Conservation (phyloP, 2,113 vertebrate species). For the Asarcornis scutulata region DNA sequence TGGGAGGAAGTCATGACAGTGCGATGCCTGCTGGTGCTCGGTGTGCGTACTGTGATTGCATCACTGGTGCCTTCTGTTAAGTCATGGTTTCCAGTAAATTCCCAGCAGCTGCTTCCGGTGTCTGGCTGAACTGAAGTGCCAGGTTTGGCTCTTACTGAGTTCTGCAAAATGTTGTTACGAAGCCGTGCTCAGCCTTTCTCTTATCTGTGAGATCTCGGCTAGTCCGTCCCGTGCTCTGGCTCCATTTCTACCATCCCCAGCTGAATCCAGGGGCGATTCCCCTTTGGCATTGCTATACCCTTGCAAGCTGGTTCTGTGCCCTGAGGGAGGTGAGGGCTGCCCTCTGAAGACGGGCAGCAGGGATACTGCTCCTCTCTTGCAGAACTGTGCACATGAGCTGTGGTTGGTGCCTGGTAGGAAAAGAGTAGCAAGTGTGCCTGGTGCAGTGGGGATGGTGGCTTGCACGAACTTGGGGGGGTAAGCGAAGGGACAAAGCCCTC, state of each 20-base stretch:
- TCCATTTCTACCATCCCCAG: neutral
- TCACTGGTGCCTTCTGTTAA: constrained; percentile 4
- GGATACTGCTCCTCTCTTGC: neutral
- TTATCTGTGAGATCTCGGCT: neutral
- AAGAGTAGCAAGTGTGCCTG: neutral
- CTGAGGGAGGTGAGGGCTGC: neutral
- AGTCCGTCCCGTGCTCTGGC: neutral
- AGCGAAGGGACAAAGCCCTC: neutral
- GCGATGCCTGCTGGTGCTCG: neutral
- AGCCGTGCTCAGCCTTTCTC: fast-evolving
- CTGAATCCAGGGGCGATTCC: neutral
- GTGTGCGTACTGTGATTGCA: neutral
- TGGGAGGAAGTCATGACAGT: neutral
- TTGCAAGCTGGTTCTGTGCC: neutral
- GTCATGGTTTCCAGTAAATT: neutral
- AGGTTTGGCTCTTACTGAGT: neutral
- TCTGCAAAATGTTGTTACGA: neutral
- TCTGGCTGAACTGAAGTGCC: neutral
- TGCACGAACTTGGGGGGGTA: neutral
- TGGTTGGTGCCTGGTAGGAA: neutral
- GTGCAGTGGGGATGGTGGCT: fast-evolving
- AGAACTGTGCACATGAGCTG: no score
- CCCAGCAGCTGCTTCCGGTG: fast-evolving
- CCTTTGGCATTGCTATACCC: neutral
- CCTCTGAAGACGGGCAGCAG: neutral